Evolutionary conservation across 2,797 vertebrate genomes (phyloP).

Genomic region (Anisognathus igniventris): DNA sequence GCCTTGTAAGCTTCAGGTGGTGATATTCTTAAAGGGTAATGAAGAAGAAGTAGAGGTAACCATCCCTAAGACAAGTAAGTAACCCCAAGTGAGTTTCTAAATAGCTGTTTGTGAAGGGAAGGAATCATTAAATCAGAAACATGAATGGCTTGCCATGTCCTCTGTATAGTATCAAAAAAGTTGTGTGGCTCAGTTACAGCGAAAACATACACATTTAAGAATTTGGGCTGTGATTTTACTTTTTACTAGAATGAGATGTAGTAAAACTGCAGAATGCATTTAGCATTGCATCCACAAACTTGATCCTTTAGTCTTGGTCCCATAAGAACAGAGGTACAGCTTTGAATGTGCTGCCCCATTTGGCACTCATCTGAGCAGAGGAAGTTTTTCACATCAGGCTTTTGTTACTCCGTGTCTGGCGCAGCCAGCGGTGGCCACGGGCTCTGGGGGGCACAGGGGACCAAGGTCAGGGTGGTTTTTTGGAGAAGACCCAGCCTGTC

Average conservation of each 20-base stretch:
- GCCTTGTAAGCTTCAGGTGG: background rate
- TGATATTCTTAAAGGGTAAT: background rate
- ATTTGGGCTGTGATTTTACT: background rate
- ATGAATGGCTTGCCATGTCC: background rate
- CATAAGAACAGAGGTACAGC: background rate
- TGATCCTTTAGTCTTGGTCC: background rate
- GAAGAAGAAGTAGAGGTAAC: background rate
- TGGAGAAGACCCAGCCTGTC: background rate
- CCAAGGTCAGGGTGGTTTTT: background rate
- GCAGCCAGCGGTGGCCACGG: rapidly evolving
- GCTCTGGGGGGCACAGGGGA: background rate
- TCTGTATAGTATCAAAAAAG: background rate
- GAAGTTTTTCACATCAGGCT: background rate
- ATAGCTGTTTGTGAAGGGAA: background rate
- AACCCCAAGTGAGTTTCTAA: background rate
- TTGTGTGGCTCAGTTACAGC: background rate
- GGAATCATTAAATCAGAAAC: background rate
- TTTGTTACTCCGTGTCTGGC: background rate
- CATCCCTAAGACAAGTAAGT: background rate
- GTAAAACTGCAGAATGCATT: constrained; percentile 6
- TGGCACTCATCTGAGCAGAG: background rate
- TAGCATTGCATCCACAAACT: background rate
- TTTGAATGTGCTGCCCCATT: background rate
- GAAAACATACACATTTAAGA: background rate
- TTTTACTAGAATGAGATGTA: background rate